Percentiles rank a stretch among this genome's conserved stretches.
Conservation (phyloP, 1,140 invertebrate genomes). For the Bombus terrestris region DNA sequence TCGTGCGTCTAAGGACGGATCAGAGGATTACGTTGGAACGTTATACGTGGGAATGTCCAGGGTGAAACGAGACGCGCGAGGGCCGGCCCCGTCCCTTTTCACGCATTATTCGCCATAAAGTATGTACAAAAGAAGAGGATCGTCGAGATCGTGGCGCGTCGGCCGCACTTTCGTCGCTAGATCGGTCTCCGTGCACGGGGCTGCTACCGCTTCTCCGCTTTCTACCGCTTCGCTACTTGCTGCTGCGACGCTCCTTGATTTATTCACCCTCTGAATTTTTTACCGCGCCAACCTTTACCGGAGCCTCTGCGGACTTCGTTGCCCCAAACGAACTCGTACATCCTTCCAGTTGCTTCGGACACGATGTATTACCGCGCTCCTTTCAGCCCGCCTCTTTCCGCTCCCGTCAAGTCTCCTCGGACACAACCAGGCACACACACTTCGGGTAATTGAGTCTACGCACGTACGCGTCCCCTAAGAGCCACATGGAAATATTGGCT, state of each 20-base stretch:
- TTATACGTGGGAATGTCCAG: constrained; percentile 42
- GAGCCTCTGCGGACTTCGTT: constrained; percentile 57
- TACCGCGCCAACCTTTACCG: constrained; percentile 62
- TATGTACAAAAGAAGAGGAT: constrained; percentile 36
- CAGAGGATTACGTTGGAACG: constrained; percentile 40
- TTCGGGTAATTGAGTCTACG: constrained; percentile 41
- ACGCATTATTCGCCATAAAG: constrained; percentile 60
- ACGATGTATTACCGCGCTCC: constrained; percentile 40
- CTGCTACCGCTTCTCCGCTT: neutral
- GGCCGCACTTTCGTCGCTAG: constrained; percentile 70
- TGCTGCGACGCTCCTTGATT: constrained; percentile 75
- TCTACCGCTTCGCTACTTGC: neutral
- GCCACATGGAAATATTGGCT: constrained; percentile 7
- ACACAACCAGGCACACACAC: constrained; percentile 11
- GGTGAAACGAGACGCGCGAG: constrained; percentile 43
- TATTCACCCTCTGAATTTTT: constrained; percentile 80
- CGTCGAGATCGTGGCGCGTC: constrained; percentile 43
- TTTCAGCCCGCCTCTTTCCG: constrained; percentile 12
- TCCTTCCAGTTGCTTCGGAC: constrained; percentile 47
- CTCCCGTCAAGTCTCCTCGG: constrained; percentile 19
- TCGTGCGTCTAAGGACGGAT: constrained; percentile 33
- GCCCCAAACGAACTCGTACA: constrained; percentile 59
- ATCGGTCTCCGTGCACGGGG: neutral
- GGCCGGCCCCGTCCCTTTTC: constrained; percentile 34
- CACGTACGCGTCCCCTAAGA: constrained; percentile 16